Evolutionary conservation across 1,140 invertebrate genomes (phyloP), one percentile per base, ranked within the genome.

Genomic region (Cherax quadricarinatus): DNA sequence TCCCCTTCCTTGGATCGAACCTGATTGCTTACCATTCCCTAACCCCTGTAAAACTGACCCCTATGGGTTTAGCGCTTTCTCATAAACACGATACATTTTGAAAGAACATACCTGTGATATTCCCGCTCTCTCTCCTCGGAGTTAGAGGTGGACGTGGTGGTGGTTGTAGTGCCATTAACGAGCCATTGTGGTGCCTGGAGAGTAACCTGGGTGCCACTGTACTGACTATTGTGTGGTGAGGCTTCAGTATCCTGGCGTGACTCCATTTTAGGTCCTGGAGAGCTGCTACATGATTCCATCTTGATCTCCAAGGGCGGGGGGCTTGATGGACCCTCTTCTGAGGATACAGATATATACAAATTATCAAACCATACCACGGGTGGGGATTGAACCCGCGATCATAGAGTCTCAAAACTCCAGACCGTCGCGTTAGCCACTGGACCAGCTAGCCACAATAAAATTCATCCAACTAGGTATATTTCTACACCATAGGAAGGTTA

Each of bases 281-380:
- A 85, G 51, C 41, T 41, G 62, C 82, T 90, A 24, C 49, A 83
- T 21, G 88, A 90, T 9, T 90, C 81, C 49, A 90, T 66, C 51
- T 90, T 81, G 24, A 82, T 90, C 82, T 90, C 88, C 24, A 90
- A 81, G 21, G 88, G 88, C 80, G 85, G 86, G 73, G 86, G 78
- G 18, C 73, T 88, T 0, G 78, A 21, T 79, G 80, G 60, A 1
- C 81, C 70, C 4, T 90, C 88, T 18, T 91, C 82, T 80, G 75
- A 14, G 12, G 53, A 66, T 7, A 57, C 53, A 57, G 1, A 14
- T 57, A 10, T 57, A 1, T 3, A 57, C 6, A 6, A 6, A 57
- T 57, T 57, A 1, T 57, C 6, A 57, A 6, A 57, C 12, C 0
- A 57, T 1, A 57, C 12, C 6, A 57, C 12, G 0, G 53, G 2